A percentile compares a stretch with the other conserved stretches of the same genome.
phyloP scores from a whole-genome alignment of 2,797 vertebrate species.

The Microctenopoma stevenorrisi region DNA sequence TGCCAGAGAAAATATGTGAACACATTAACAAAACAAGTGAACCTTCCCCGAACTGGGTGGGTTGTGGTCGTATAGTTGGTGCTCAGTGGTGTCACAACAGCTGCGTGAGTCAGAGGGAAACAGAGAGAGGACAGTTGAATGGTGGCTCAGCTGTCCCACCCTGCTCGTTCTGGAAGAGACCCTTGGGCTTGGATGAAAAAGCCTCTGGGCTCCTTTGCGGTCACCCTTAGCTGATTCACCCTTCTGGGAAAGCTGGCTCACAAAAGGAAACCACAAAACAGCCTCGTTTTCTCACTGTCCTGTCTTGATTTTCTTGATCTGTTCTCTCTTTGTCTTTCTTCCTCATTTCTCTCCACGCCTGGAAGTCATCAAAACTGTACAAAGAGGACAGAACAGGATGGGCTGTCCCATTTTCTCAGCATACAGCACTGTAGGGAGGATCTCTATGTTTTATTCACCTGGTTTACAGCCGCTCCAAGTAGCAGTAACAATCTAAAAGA shows the following conservation, averaged over 20 bases:
- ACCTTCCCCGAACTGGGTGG: conserved; percentile 42
- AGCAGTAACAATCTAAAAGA: too few relatives aligned
- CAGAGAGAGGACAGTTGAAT: conserved; percentile 16
- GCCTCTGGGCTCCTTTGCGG: conserved; percentile 70
- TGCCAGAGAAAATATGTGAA: conserved; percentile 44
- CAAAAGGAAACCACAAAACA: conserved; percentile 56
- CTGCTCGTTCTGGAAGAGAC: conserved; percentile 51
- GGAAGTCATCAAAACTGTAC: neutral
- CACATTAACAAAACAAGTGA: conserved; percentile 36
- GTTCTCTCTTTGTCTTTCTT: conserved; percentile 5
- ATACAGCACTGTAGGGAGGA: too few relatives aligned
- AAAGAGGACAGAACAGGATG: neutral
- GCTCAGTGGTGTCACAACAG: conserved; percentile 54
- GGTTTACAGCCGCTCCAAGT: neutral
- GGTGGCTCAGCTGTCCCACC: conserved; percentile 5
- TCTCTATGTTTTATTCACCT: neutral
- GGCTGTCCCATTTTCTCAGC: neutral
- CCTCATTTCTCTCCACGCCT: neutral
- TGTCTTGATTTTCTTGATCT: conserved; percentile 22
- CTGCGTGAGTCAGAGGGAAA: conserved; percentile 65
- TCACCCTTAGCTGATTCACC: conserved; percentile 78
- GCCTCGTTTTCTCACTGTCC: conserved; percentile 49
- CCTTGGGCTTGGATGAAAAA: conserved; percentile 66
- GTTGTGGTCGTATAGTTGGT: conserved; percentile 47
- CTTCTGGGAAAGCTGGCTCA: conserved; percentile 72